These are phyloP conservation scores for Cylloceria caligata DNA, from an alignment of 2,888 invertebrate genomes.

Conservation along the genomic window DNA sequence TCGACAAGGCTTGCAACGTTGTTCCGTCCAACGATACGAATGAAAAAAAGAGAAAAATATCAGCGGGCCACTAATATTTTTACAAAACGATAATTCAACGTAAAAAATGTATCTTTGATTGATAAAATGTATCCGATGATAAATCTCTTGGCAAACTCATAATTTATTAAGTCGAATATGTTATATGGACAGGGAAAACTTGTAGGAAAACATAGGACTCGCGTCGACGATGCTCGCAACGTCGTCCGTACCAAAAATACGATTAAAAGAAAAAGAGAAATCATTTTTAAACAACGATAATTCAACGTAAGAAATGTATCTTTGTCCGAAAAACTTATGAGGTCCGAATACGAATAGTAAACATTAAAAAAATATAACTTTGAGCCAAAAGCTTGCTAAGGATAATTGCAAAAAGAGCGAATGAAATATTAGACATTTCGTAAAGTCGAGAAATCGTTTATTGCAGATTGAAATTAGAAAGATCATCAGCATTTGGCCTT, in stretches of 20 bases:
- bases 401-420: not conserved
- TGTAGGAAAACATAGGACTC: too few relatives aligned
- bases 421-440: not conserved
- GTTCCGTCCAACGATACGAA: not conserved
- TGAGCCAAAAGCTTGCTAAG: too few relatives aligned
- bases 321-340: too few relatives aligned
- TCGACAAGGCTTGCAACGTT: constrained; percentile 56
- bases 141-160: too few relatives aligned
- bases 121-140: not conserved
- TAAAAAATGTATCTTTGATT: not conserved
- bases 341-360: too few relatives aligned
- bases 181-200: not conserved
- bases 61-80: not conserved
- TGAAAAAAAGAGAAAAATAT: constrained; percentile 1
- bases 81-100: not conserved
- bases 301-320: not conserved
- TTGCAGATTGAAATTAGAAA: not conserved
- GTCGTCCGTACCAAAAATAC: not conserved
- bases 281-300: not conserved
- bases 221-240: too few relatives aligned
- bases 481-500: constrained; percentile 85
- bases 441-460: not conserved
- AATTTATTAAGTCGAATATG: not conserved
- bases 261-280: not conserved
- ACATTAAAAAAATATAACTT: too few relatives aligned